Evolutionary conservation across 2,797 vertebrate genomes (phyloP).

Genomic region (Pempheris klunzingeri): DNA sequence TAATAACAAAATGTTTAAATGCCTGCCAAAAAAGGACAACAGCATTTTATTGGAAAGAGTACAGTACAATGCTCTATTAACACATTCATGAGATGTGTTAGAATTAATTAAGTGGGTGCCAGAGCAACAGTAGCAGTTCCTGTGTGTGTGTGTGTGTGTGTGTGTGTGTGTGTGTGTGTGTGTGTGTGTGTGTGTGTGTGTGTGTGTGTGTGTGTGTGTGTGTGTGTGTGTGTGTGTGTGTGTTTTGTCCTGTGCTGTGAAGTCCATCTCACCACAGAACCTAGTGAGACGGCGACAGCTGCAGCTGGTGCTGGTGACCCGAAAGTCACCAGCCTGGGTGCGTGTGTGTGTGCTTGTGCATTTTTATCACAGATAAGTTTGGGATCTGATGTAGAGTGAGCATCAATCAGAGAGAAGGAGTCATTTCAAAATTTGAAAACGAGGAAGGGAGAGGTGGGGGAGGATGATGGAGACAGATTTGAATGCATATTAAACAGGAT

Average conservation of each 20-base stretch:
- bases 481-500: conserved; percentile 81
- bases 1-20: conserved; percentile 57
- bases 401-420: conserved; percentile 39
- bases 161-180: no score
- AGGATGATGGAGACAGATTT: conserved; percentile 79
- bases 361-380: conserved; percentile 19
- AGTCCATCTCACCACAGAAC: conserved; percentile 41
- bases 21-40: conserved; percentile 65
- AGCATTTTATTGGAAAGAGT: conserved; percentile 60
- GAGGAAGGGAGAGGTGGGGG: conserved; percentile 44
- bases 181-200: conserved; percentile 26
- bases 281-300: conserved; percentile 26
- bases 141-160: conserved; percentile 21
- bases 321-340: conserved; percentile 8
- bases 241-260: conserved; percentile 28
- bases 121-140: conserved; percentile 59
- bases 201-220: conserved; percentile 19
- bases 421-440: conserved; percentile 46
- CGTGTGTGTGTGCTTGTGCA: neutral
- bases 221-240: conserved; percentile 19
- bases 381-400: conserved; percentile 33
- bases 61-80: conserved; percentile 63
- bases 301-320: conserved; percentile 17
- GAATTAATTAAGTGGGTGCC: conserved; percentile 67
- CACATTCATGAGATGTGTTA: conserved; percentile 69